These are phyloP conservation scores for Brachypalpus laphriformis DNA, from an alignment of 2,888 invertebrate genomes.

Conservation along the genomic window DNA sequence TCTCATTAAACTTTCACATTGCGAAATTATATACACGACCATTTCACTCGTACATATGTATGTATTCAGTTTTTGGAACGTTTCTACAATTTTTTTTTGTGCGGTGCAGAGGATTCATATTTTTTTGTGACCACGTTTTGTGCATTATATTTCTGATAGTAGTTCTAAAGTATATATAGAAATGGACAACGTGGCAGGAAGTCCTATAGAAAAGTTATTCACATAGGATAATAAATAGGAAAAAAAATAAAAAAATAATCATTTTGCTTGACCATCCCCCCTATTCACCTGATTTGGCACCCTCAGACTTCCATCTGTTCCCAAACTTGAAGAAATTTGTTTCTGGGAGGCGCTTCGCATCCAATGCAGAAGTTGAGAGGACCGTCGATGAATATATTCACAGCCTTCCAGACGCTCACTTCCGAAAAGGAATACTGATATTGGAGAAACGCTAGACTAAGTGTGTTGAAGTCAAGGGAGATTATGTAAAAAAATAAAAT, in stretches of 20 bases:
- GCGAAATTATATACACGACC: conserved; percentile 53
- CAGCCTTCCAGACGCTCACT: no score
- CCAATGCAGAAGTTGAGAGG: no score
- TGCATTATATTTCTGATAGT: conserved; percentile 10
- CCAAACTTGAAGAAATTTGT: no score
- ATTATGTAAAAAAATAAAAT: no score
- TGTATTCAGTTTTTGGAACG: neutral
- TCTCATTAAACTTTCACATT: conserved; percentile 70
- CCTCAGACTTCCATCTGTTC: no score
- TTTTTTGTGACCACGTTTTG: neutral
- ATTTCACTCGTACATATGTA: conserved; percentile 2
- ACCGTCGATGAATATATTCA: no score
- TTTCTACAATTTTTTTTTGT: neutral
- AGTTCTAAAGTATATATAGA: neutral
- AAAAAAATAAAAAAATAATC: neutral
- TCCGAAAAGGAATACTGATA: no score
- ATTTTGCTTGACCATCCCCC: no score
- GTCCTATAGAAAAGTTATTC: conserved; percentile 25
- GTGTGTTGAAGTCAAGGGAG: no score
- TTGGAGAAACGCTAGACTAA: no score
- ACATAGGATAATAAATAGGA: neutral
- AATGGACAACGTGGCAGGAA: conserved; percentile 9
- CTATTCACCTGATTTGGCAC: no score
- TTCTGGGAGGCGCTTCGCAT: no score
- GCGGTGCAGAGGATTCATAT: neutral